Conservation (phyloP, 2,888 invertebrate species). For the Bombylius major region DNA sequence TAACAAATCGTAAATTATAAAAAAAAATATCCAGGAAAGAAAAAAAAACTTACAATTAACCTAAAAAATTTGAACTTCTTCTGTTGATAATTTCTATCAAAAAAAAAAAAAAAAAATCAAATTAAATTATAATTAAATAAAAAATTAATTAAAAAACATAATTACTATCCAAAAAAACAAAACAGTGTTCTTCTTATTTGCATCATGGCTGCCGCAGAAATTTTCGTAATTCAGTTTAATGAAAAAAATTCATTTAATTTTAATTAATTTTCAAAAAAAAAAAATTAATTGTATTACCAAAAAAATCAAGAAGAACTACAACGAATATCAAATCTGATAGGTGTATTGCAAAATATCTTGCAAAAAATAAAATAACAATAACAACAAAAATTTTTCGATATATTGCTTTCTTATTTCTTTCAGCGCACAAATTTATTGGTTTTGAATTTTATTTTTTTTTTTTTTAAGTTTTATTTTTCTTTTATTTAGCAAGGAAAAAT, state of each 20-base stretch:
- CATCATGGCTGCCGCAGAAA: slow-evolving; percentile 18
- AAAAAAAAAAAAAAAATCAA: no score
- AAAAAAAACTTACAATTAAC: no score
- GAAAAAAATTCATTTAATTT: not conserved
- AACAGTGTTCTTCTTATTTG: no score
- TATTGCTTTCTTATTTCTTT: slow-evolving; percentile 8
- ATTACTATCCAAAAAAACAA: no score
- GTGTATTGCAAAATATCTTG: not conserved
- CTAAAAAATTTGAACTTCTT: no score
- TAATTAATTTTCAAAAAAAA: not conserved
- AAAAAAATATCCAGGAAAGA: no score
- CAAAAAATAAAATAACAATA: slow-evolving; percentile 1
- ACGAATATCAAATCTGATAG: not conserved
- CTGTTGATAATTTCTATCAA: no score
- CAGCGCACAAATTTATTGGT: slow-evolving; percentile 8
- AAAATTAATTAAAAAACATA: no score
- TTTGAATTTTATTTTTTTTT: not conserved
- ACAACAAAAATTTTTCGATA: slow-evolving; percentile 4
- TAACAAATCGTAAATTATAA: no score
- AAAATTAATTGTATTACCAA: slow-evolving; percentile 1
- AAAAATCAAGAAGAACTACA: slow-evolving; percentile 1
- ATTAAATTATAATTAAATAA: no score
- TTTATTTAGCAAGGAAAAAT: not conserved
- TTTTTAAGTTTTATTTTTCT: not conserved
- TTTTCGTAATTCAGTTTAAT: not conserved